These are phyloP conservation scores for Pangasius krempfi DNA, from an alignment of 2,797 vertebrate genomes.

Conservation along the genomic window DNA sequence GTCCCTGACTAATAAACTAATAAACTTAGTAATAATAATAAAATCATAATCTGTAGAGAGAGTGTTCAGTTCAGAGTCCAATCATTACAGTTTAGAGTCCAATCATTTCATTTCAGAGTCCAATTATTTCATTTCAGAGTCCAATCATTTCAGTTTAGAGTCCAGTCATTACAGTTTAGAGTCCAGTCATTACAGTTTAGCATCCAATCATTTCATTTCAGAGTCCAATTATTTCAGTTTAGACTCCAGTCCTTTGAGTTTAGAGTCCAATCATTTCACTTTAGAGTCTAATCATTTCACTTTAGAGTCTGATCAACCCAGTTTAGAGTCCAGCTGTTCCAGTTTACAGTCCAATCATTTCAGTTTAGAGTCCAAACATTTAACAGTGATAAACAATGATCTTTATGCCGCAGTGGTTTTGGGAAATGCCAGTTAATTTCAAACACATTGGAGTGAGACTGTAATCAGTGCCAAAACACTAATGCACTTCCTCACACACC, in stretches of 20 bases:
- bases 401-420: not conserved
- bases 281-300: not conserved
- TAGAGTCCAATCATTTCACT: not conserved
- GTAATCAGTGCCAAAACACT: not conserved
- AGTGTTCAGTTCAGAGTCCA: not conserved
- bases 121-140: not conserved
- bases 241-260: not conserved
- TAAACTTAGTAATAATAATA: not conserved
- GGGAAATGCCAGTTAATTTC: not conserved
- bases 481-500: not conserved
- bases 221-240: not conserved
- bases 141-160: too few species aligned
- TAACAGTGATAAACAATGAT: not conserved
- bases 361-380: not conserved
- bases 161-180: too few species aligned
- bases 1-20: not conserved
- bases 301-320: fast-evolving
- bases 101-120: not conserved
- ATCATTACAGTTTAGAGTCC: not conserved
- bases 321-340: not conserved
- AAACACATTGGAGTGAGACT: not conserved
- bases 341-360: not conserved
- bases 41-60: not conserved
- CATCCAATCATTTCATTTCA: too few species aligned
- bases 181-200: too few species aligned